Percentiles rank a stretch among this genome's conserved stretches.
Evolutionary conservation across 1,140 invertebrate species (phyloP).

Genomic region (Trachymyrmex cornetzi): DNA sequence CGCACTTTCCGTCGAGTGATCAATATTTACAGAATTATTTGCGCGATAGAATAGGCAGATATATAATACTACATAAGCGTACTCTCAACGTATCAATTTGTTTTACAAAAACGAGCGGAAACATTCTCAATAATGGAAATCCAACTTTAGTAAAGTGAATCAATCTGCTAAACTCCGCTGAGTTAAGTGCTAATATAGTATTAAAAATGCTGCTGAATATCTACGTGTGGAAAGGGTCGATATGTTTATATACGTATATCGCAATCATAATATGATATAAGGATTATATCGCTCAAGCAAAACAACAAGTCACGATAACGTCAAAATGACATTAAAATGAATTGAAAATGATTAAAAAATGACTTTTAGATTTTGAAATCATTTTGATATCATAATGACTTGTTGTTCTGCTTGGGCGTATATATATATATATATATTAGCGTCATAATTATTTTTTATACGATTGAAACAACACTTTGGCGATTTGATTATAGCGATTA

Average conservation of each 20-base stretch:
- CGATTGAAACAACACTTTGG: not conserved
- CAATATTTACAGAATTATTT: conserved; percentile 61
- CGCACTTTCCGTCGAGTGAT: conserved; percentile 39
- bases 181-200: conserved; percentile 34
- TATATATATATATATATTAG: not conserved
- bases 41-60: conserved; percentile 36
- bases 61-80: conserved; percentile 43
- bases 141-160: conserved; percentile 41
- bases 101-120: conserved; percentile 34
- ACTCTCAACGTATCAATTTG: conserved; percentile 38
- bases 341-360: too few species aligned
- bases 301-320: too few species aligned
- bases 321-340: too few species aligned
- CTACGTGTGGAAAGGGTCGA: conserved; percentile 9
- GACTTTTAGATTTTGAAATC: too few species aligned
- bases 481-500: not conserved
- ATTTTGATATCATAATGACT: too few species aligned
- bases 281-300: not conserved
- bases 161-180: conserved; percentile 11
- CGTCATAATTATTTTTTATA: conserved; percentile 12
- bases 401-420: too few species aligned
- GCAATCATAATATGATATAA: not conserved
- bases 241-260: not conserved
- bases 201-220: not conserved
- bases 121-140: conserved; percentile 25